Conservation (phyloP, 2,888 invertebrate species). For the Nasonovia ribisnigri region DNA sequence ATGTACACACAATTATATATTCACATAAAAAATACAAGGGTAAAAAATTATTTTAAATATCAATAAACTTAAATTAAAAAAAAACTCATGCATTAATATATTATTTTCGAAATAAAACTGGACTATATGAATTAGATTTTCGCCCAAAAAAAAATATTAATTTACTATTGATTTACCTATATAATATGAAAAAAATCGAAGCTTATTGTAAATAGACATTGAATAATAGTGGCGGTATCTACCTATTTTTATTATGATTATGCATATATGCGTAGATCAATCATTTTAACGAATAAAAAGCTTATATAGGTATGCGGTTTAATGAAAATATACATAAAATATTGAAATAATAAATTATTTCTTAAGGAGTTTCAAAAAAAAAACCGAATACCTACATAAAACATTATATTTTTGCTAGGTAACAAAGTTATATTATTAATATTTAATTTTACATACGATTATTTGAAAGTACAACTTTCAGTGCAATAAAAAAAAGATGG, state of each 20-base stretch:
- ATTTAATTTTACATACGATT: neutral
- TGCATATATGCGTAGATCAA: neutral
- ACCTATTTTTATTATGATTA: neutral
- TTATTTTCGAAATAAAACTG: neutral
- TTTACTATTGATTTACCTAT: neutral
- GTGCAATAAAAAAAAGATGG: neutral
- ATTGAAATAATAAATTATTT: conserved; percentile 14
- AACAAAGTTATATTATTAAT: neutral
- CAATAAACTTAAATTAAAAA: neutral
- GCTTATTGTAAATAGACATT: neutral
- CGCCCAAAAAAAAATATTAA: neutral
- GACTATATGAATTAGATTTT: neutral
- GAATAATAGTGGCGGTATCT: neutral
- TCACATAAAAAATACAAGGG: neutral
- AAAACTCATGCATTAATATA: neutral
- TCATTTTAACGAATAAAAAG: conserved; percentile 8
- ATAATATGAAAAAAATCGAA: neutral
- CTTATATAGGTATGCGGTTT: neutral
- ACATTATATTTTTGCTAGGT: neutral
- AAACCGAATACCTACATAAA: neutral
- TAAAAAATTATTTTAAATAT: neutral
- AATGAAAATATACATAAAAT: neutral
- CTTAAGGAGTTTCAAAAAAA: neutral
- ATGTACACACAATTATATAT: neutral
- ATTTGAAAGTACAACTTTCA: neutral